Evolutionary conservation across 2,888 invertebrate species (phyloP).

Genomic region (Meteorus colon): DNA sequence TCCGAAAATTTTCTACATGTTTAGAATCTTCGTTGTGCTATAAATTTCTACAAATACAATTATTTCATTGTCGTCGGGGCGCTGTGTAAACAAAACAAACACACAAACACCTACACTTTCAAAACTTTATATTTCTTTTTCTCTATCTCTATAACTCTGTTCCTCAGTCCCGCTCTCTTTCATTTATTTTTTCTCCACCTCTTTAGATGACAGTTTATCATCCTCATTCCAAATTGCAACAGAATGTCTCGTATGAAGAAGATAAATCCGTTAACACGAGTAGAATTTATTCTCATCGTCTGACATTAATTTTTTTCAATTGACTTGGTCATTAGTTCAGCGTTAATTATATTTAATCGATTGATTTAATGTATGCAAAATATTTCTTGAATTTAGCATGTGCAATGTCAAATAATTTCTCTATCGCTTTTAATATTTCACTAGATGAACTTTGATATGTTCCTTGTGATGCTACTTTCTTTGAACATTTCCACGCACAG

Average conservation of each 20-base stretch:
- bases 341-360: too few species aligned
- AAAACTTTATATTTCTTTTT: not conserved
- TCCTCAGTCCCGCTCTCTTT: not conserved
- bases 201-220: too few species aligned
- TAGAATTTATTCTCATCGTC: not conserved
- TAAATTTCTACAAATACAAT: not conserved
- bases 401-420: not conserved
- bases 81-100: too few species aligned
- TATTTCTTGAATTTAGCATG: not conserved
- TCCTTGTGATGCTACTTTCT: not conserved
- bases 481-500: constrained; percentile 45
- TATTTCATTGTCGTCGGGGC: not conserved
- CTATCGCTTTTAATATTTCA: constrained; percentile 4
- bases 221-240: not conserved
- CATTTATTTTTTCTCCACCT: not conserved
- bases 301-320: not conserved
- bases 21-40: not conserved
- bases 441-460: not conserved
- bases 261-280: not conserved
- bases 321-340: not conserved
- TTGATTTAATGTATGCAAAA: not conserved
- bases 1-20: not conserved
- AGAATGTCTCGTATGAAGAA: not conserved
- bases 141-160: not conserved
- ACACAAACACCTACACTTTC: not conserved